Evolutionary conservation across 2,797 vertebrate genomes (phyloP), one percentile per base, ranked within the genome.

Genomic region (Siniperca undulata): DNA sequence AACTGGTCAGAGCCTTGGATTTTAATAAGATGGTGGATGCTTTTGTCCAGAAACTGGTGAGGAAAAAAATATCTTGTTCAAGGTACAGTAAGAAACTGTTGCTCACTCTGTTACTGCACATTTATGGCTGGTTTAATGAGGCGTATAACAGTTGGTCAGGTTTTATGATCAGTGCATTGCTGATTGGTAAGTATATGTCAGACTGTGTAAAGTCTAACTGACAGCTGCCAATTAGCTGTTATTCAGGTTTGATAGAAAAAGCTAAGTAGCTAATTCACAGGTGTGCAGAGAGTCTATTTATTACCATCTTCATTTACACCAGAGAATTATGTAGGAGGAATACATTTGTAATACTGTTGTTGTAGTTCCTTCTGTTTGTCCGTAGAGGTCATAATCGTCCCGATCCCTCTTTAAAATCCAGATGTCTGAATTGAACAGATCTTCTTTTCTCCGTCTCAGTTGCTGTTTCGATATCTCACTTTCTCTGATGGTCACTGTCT

Each of bases 301-400:
- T 77, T 22, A 36, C 17, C 2, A 44, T 73, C 10, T 70, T 70
- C 13, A 58, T 66, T 55, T 69, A 55, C 44, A 34, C 20, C 30
- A 36, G 30, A 50, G 8, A 40, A 24, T 6, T 59, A 40, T 66
- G 53, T 50, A 34, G 55, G 61, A 59, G 44, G 78, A 74, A 55
- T 50, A 34, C 16, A 64, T 71, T 6, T 60, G 30, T 16, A 9
- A 17, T n/a, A 9, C 46, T 50, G 44, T 55, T 62, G 42, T 61
- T 61, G 27, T 65, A 22, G 68, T 62, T 65, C 44, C 38, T n/a
- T 34, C 38, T 78, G 22, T 79, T 76, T 71, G 19, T 80, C 56
- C 22, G 52, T 10, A 69, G 67, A 65, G 81, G 74, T 81, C 50
- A 55, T 52, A 48, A 55, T 67, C 61, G 48, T 70, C 34, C 48